Conservation (phyloP, 1,140 invertebrate genomes). For the Laupala kohalensis region DNA sequence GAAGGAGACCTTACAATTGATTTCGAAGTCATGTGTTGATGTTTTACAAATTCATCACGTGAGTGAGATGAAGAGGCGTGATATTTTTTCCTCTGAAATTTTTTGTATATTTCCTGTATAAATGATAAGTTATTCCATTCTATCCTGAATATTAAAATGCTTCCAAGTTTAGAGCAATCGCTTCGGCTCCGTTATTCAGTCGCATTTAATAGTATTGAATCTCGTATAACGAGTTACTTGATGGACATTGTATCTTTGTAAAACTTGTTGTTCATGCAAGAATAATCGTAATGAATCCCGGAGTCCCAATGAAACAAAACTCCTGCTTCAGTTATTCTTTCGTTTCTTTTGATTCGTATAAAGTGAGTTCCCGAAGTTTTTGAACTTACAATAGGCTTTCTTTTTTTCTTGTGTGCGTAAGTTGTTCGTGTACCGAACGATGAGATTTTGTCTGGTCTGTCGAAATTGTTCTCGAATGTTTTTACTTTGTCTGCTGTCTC, state of each 20-base stretch:
- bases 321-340: neutral
- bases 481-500: neutral
- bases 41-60: no score
- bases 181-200: neutral
- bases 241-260: neutral
- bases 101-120: no score
- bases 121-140: no score
- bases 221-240: neutral
- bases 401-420: no score
- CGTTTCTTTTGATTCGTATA: neutral
- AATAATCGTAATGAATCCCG: neutral
- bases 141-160: no score
- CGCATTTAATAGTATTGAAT: neutral
- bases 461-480: neutral
- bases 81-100: no score
- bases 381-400: neutral
- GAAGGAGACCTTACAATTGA: no score
- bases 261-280: neutral
- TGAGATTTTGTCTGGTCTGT: neutral
- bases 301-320: neutral
- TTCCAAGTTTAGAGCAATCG: no score
- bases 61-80: no score
- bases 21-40: no score
- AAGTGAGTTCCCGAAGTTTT: neutral
- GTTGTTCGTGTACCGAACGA: neutral